A percentile compares a stretch with the other conserved stretches of the same genome.
Conservation (phyloP, 2,797 vertebrate species). For the Tamandua tetradactyla region DNA sequence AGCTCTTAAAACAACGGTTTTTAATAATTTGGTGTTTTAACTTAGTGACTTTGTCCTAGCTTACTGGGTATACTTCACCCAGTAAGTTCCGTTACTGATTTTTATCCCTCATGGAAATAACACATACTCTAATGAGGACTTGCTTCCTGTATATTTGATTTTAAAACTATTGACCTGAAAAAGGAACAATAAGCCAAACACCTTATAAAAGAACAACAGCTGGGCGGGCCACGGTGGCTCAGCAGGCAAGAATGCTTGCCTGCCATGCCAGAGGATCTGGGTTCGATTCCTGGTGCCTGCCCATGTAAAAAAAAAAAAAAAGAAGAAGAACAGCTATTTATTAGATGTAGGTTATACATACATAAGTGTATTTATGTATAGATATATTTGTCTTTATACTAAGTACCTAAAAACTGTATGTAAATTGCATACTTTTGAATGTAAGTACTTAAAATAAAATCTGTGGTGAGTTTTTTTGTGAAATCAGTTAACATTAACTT, state of each 20-base stretch:
- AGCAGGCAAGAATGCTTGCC: too few relatives aligned
- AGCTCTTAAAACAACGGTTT: background rate
- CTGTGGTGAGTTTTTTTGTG: slow-evolving; percentile 29
- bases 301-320: too few relatives aligned
- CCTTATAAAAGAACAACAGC: slow-evolving; percentile 6
- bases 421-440: slow-evolving; percentile 44
- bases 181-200: slow-evolving; percentile 46
- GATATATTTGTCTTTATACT: background rate
- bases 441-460: slow-evolving; percentile 57
- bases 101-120: background rate
- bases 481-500: slow-evolving; percentile 32
- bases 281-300: too few relatives aligned
- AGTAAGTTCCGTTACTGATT: background rate
- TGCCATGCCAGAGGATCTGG: too few relatives aligned
- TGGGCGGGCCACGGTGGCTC: too few relatives aligned
- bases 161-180: slow-evolving; percentile 30
- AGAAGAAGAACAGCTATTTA: slow-evolving; percentile 10
- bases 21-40: slow-evolving; percentile 27
- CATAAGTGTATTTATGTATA: background rate
- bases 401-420: slow-evolving; percentile 33
- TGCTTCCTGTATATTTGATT: background rate
- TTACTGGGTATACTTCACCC: background rate
- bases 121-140: background rate
- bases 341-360: background rate
- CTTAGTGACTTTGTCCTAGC: background rate